Conservation (phyloP, 64 coral and sea anemone species). For the Montipora foliosa region DNA sequence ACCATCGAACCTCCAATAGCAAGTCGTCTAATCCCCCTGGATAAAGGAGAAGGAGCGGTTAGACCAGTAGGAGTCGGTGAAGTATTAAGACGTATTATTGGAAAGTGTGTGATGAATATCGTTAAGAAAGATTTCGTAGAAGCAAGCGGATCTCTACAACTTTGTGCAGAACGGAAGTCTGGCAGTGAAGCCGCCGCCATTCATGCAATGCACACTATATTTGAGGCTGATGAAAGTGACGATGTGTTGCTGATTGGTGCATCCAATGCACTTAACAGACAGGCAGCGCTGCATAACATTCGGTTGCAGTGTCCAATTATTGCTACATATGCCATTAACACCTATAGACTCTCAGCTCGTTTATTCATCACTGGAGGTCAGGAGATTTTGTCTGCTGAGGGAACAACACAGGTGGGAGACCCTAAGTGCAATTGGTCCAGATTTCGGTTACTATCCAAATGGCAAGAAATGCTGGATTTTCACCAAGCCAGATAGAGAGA, state of each 20-base stretch:
- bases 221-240: constrained; percentile 41
- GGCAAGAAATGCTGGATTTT: background rate
- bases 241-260: constrained; percentile 49
- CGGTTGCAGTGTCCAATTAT: constrained; percentile 46
- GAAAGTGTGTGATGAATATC: constrained; percentile 65
- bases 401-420: constrained; percentile 34
- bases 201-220: constrained; percentile 57
- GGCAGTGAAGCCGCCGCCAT: constrained; percentile 50
- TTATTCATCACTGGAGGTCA: constrained; percentile 49
- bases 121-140: constrained; percentile 47
- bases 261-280: constrained; percentile 55
- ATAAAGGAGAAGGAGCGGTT: constrained; percentile 39
- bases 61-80: constrained; percentile 48
- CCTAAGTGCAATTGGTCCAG: background rate
- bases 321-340: constrained; percentile 50
- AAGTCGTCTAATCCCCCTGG: constrained; percentile 39
- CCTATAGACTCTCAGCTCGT: constrained; percentile 45
- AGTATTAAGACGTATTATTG: constrained; percentile 47
- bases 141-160: constrained; percentile 61
- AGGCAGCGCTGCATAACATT: constrained; percentile 47
- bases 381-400: constrained; percentile 57
- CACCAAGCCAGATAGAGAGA: background rate
- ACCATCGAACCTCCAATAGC: constrained; percentile 16
- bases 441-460: background rate
- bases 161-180: constrained; percentile 40